phyloP scores from a whole-genome alignment of 2,888 invertebrate genomes.

The Hyppa rectilinea region DNA sequence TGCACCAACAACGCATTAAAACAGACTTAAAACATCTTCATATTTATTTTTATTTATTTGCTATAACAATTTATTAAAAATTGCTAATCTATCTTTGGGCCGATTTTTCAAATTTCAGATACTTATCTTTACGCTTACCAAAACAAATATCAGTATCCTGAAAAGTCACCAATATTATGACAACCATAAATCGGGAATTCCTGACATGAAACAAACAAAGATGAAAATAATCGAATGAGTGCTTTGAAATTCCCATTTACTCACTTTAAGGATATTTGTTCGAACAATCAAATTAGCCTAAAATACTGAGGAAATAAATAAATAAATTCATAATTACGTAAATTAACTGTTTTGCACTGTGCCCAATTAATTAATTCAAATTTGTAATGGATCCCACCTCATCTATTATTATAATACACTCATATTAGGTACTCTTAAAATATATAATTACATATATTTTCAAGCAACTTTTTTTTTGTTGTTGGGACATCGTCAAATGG shows the following conservation, averaged over 20 bases:
- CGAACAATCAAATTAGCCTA: neutral
- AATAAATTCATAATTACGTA: neutral
- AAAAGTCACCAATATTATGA: neutral
- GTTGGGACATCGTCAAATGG: no score
- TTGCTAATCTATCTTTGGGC: no score
- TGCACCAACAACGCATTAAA: no score
- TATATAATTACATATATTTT: no score
- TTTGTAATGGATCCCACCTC: neutral
- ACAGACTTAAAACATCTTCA: no score
- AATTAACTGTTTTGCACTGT: neutral
- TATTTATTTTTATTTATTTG: no score
- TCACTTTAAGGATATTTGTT: neutral
- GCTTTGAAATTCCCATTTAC: neutral
- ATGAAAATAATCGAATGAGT: neutral
- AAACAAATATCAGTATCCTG: no score
- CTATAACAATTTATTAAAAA: no score
- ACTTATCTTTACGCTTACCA: no score
- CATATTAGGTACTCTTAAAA: neutral
- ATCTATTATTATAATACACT: neutral
- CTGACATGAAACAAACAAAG: neutral
- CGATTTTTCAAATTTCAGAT: no score
- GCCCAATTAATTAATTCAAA: neutral
- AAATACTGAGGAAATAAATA: conserved; percentile 7
- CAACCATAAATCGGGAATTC: neutral
- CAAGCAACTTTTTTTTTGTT: no score